These are phyloP conservation scores for Glossophaga mutica DNA, from an alignment of 2,797 vertebrate genomes.

Conservation along the genomic window DNA sequence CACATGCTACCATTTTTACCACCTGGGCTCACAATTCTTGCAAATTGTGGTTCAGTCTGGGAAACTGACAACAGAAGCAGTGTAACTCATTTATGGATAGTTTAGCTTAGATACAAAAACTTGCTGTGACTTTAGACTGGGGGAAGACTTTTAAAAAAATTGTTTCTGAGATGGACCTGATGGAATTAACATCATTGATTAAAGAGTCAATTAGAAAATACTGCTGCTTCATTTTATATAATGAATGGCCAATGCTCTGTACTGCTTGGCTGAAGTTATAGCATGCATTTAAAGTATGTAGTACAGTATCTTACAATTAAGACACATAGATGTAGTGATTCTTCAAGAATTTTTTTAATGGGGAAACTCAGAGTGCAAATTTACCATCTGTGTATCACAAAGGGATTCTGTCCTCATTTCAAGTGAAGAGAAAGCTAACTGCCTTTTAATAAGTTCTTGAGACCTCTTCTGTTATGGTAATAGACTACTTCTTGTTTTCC, in stretches of 20 bases:
- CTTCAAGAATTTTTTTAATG: not conserved
- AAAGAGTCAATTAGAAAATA: not conserved
- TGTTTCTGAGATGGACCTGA: not conserved
- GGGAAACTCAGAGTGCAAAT: not conserved
- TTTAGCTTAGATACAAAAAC: not conserved
- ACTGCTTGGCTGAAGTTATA: not conserved
- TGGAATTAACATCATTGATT: not conserved
- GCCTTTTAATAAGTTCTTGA: not conserved
- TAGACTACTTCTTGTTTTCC: not conserved
- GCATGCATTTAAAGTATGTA: not conserved
- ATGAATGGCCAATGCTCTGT: not conserved
- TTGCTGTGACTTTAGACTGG: not conserved
- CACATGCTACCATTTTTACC: not conserved
- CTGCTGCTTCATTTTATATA: not conserved
- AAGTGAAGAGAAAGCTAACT: not conserved
- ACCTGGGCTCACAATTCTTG: not conserved
- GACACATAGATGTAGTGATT: not conserved
- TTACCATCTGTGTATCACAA: not conserved
- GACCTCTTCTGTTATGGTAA: not conserved
- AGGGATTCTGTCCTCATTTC: not conserved
- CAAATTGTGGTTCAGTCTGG: not conserved
- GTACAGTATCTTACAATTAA: not conserved
- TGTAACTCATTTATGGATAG: not conserved
- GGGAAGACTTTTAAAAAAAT: not conserved
- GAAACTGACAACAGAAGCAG: not conserved